These are phyloP conservation scores for Oedothorax gibbosus DNA, from an alignment of 1,140 invertebrate genomes.

Conservation along the genomic window DNA sequence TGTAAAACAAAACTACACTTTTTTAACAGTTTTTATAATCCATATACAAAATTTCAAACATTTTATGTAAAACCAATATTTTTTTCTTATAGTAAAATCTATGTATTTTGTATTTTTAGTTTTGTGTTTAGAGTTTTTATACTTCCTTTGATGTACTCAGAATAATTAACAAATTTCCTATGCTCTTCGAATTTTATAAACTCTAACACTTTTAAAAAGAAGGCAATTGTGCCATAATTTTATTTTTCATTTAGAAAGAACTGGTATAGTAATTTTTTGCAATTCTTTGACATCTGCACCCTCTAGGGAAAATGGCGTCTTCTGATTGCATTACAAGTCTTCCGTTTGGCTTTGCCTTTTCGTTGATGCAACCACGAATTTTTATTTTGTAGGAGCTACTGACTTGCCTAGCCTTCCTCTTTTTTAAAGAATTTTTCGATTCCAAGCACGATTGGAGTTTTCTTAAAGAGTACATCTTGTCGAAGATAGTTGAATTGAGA, in stretches of 20 bases:
- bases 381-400: background rate
- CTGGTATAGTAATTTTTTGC: background rate
- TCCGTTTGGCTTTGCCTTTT: background rate
- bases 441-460: background rate
- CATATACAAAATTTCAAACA: too few relatives aligned
- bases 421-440: background rate
- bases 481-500: background rate
- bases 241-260: background rate
- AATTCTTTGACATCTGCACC: background rate
- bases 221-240: too few relatives aligned
- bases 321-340: constrained; percentile 31
- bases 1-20: too few relatives aligned
- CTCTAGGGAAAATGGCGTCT: constrained; percentile 16
- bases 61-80: too few relatives aligned
- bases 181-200: too few relatives aligned
- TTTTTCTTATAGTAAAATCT: too few relatives aligned
- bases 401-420: background rate
- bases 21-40: too few relatives aligned
- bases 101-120: too few relatives aligned
- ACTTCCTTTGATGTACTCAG: too few relatives aligned
- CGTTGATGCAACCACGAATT: background rate
- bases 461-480: background rate
- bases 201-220: too few relatives aligned
- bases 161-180: too few relatives aligned
- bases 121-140: too few relatives aligned